Evolutionary conservation across 2,113 vertebrate species (phyloP), one percentile per base, ranked within the genome.

Genomic region (Falco punctatus): DNA sequence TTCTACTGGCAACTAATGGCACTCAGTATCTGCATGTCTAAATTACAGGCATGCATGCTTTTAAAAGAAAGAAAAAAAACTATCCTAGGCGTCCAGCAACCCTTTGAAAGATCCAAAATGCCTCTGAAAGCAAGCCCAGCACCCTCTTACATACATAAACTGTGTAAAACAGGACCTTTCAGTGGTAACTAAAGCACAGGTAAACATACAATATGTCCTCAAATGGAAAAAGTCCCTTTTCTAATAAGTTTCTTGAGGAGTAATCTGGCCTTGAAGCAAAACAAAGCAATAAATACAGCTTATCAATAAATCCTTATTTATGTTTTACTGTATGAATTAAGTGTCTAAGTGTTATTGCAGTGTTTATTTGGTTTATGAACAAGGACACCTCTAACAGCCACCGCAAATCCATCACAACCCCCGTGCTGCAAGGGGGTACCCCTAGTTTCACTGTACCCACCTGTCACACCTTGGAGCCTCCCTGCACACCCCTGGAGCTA

Each of bases 341-440:
- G 28, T n/a, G 7, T 15, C n/a, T 26, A 21, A 21, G 19, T 64
- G 21, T 55, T 82, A 46, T 13, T 70, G 15, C 13, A 88, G 10
- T 3, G 3, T 46, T 80, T 77, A 48, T 40, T 58, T 65, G 42
- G 48, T 93, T 73, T 57, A 48, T 20, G 46, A 85, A 57, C 16
- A 51, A 57, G 74, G 32, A 64, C 17, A 74, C 12, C 16, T 8
- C 3, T 19, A 82, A 73, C 5, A 54, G 26, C 46, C 35, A 35
- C 22, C 48, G 65, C 0, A 0, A 54, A 67, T 3, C 4, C 61
- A 42, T 19, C 70, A 42, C 10, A 82, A 38, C 2, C 15, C 4
- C 12, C 9, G 4, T 71, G 7, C 22, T 58, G 24, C 2, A 2
- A 3, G 16, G 20, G 15, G 6, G 9, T 42, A 59, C 11, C 23